phyloP scores from a whole-genome alignment of 2,797 vertebrate genomes.

The Acrossocheilus fasciatus region DNA sequence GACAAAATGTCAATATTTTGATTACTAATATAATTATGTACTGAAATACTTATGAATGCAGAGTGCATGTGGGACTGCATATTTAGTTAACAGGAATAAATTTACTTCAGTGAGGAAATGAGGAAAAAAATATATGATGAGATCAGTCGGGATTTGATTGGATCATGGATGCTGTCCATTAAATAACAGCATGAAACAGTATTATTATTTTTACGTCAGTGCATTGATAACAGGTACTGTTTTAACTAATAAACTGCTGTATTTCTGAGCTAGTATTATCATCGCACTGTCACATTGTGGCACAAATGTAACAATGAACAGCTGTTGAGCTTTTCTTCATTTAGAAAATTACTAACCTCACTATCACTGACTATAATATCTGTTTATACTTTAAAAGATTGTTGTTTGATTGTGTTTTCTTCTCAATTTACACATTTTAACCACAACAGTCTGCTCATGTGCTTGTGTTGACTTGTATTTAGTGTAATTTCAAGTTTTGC shows the following conservation, averaged over 20 bases:
- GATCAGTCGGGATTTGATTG: not conserved
- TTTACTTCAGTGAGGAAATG: not conserved
- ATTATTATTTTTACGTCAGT: not conserved
- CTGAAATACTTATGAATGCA: not conserved
- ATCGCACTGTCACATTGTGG: not conserved
- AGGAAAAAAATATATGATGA: not conserved
- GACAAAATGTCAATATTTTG: conserved; percentile 35
- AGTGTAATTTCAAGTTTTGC: not conserved
- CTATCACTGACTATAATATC: not conserved
- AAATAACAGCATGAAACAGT: not conserved
- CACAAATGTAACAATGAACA: not conserved
- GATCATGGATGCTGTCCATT: not conserved
- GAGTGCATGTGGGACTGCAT: not conserved
- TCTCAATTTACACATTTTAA: not conserved
- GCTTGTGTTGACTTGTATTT: not conserved
- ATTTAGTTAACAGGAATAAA: not conserved
- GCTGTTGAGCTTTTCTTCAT: not conserved
- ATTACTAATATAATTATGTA: conserved; percentile 8
- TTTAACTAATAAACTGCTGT: not conserved
- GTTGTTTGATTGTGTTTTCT: not conserved
- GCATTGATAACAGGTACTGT: not conserved
- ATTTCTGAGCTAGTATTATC: not conserved
- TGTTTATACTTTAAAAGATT: not conserved
- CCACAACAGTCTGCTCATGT: not conserved
- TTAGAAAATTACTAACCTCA: not conserved